Conservation (phyloP, 2,888 invertebrate genomes). For the Cynaeus angustus region DNA sequence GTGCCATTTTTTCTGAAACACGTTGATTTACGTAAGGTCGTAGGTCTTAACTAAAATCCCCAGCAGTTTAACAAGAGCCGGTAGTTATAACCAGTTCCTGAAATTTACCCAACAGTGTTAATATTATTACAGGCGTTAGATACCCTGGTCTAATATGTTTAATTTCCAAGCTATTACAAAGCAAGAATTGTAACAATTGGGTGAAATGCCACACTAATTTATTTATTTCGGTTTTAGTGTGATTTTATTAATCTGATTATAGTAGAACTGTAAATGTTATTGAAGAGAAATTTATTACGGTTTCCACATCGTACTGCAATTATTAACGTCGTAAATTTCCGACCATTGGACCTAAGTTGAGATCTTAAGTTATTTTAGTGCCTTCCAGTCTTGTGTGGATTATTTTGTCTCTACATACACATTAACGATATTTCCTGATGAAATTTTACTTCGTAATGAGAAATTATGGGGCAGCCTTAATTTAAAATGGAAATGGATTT, state of each 20-base stretch:
- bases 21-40: constrained; percentile 4
- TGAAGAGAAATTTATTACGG: too few species aligned
- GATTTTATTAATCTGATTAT: too few species aligned
- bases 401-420: not conserved
- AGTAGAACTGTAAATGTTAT: too few species aligned
- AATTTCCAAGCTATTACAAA: constrained; percentile 27
- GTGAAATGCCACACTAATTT: too few species aligned
- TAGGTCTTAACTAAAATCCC: constrained; percentile 22
- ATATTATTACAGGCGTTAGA: constrained; percentile 26
- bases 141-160: constrained; percentile 6
- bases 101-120: constrained; percentile 34
- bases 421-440: constrained; percentile 11
- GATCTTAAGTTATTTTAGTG: not conserved
- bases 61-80: constrained; percentile 10
- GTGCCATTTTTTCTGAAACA: not conserved
- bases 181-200: constrained; percentile 1
- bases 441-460: constrained; percentile 27
- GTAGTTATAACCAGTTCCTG: constrained; percentile 21
- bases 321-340: not conserved
- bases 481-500: constrained; percentile 52
- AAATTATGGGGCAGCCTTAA: constrained; percentile 50
- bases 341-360: not conserved
- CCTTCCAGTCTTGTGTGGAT: not conserved
- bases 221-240: too few species aligned
- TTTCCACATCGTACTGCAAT: not conserved